Conservation (phyloP, 2,888 invertebrate species). For the Allolobophora icterica region DNA sequence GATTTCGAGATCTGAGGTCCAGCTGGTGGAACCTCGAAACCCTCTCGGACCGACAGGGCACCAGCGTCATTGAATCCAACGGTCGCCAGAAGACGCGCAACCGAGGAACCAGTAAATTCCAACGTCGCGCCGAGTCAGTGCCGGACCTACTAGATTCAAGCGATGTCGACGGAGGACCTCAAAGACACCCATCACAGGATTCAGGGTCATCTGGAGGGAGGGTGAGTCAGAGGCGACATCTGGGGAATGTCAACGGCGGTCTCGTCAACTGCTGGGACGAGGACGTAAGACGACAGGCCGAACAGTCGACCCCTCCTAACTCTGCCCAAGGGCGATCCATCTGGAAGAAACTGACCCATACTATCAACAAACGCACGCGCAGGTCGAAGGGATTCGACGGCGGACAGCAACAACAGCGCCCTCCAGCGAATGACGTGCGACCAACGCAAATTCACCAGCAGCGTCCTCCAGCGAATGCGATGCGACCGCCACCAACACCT, state of each 20-base stretch:
- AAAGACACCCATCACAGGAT: background rate
- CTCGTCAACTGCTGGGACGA: slow-evolving; percentile 28
- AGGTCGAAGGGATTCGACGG: background rate
- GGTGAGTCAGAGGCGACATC: background rate
- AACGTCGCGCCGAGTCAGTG: background rate
- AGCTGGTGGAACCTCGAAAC: background rate
- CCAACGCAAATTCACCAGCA: background rate
- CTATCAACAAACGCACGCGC: background rate
- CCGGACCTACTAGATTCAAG: background rate
- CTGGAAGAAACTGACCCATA: slow-evolving; percentile 11
- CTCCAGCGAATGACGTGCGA: background rate
- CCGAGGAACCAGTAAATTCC: background rate
- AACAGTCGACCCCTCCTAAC: background rate
- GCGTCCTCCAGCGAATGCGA: background rate
- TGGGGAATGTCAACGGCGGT: background rate
- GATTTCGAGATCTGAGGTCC: background rate
- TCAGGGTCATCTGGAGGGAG: background rate
- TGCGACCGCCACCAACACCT: slow-evolving; percentile 6
- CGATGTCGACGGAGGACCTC: background rate
- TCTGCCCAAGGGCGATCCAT: background rate
- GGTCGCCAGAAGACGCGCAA: background rate
- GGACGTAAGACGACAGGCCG: background rate
- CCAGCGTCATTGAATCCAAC: background rate
- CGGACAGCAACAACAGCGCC: background rate
- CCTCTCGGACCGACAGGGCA: background rate